Percentiles rank a stretch among this genome's conserved stretches.
phyloP scores from a whole-genome alignment of 2,797 vertebrate species.

The Danio albolineatus region DNA sequence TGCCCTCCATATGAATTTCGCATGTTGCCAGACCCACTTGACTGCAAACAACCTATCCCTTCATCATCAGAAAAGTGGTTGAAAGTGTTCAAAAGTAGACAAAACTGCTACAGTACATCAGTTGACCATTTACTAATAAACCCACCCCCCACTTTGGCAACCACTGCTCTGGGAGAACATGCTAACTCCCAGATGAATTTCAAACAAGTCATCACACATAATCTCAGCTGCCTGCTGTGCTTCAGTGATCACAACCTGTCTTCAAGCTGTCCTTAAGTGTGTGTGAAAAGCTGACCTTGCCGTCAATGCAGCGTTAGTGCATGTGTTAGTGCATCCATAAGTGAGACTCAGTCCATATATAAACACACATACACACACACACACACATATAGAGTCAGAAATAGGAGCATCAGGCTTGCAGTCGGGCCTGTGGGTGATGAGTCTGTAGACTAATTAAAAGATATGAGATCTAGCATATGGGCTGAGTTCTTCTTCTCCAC shows the following conservation, averaged over 20 bases:
- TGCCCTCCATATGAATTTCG: too few relatives aligned
- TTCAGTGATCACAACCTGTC: constrained; percentile 18
- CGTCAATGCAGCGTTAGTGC: neutral
- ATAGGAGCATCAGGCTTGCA: constrained; percentile 5
- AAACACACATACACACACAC: neutral
- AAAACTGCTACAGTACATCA: too few relatives aligned
- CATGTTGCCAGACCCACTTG: too few relatives aligned
- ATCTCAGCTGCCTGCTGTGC: constrained; percentile 10
- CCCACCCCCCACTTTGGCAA: too few relatives aligned
- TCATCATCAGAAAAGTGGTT: too few relatives aligned
- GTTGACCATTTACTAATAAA: too few relatives aligned
- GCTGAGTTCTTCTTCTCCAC: constrained; percentile 33
- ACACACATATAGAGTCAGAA: neutral
- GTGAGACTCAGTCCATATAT: neutral
- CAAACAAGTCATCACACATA: constrained; percentile 20
- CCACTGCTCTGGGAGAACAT: constrained; percentile 8
- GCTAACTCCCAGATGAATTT: constrained; percentile 18
- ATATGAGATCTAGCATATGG: constrained; percentile 49
- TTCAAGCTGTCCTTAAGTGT: constrained; percentile 32
- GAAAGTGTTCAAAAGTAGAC: too few relatives aligned
- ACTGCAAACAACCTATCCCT: too few relatives aligned
- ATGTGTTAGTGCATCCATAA: neutral
- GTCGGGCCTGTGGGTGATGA: constrained; percentile 13
- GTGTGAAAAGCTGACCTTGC: neutral
- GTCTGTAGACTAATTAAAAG: constrained; percentile 48